phyloP scores from a whole-genome alignment of 2,888 invertebrate species.

The Drosophila fulvimacula region DNA sequence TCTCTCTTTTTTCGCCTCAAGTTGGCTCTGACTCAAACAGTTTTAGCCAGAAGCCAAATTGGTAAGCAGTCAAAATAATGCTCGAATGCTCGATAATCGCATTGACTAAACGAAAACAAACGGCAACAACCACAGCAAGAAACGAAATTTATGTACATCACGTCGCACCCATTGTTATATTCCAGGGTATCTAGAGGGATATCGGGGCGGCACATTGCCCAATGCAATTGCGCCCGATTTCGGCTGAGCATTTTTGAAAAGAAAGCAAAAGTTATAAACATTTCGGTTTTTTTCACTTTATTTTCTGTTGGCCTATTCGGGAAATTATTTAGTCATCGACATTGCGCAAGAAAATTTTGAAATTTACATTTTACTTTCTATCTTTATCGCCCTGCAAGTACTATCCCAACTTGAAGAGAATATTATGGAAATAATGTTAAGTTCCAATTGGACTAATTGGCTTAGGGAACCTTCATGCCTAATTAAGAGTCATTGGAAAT shows the following conservation, averaged over 20 bases:
- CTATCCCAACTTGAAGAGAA: too few species aligned
- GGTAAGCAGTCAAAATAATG: constrained; percentile 25
- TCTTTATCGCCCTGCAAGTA: too few species aligned
- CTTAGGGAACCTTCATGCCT: too few species aligned
- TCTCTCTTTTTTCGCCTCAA: constrained; percentile 11
- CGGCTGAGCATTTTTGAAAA: constrained; percentile 51
- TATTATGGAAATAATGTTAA: too few species aligned
- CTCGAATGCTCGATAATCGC: constrained; percentile 44
- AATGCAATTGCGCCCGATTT: constrained; percentile 17
- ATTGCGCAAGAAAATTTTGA: constrained; percentile 54
- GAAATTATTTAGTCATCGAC: constrained; percentile 30
- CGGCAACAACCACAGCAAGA: background rate
- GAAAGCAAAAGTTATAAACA: constrained; percentile 61
- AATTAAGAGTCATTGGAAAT: too few species aligned
- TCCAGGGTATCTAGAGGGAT: constrained; percentile 8
- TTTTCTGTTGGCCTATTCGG: constrained; percentile 30
- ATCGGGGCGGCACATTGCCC: background rate
- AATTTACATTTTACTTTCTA: constrained; percentile 49
- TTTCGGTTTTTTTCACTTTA: constrained; percentile 12
- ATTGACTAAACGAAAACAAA: constrained; percentile 26
- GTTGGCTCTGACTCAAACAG: constrained; percentile 51
- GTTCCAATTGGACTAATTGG: too few species aligned
- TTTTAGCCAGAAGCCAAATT: constrained; percentile 46
- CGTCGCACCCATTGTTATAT: constrained; percentile 10
- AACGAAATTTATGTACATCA: constrained; percentile 45